Evolutionary conservation across 2,888 invertebrate species (phyloP).

Genomic region (Catocala fraxini): DNA sequence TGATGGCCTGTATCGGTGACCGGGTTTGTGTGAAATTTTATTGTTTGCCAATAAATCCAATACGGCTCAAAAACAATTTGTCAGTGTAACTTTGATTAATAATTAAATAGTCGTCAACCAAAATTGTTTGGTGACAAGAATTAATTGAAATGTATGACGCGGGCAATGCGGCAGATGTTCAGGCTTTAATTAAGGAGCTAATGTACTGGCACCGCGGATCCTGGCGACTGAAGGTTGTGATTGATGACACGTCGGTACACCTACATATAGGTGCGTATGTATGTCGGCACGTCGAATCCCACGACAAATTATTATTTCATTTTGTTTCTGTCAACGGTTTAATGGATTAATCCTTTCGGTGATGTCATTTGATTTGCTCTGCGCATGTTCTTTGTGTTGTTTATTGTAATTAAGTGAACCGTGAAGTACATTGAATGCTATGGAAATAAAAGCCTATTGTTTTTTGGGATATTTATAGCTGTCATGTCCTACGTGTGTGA

Average conservation of each 20-base stretch:
- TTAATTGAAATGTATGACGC: conserved; percentile 84
- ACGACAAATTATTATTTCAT: conserved; percentile 70
- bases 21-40: conserved; percentile 21
- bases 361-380: conserved; percentile 47
- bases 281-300: conserved; percentile 46
- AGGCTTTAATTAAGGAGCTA: conserved; percentile 84
- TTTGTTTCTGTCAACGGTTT: conserved; percentile 66
- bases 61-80: conserved; percentile 56
- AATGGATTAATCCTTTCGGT: conserved; percentile 61
- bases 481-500: too few species aligned
- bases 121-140: conserved; percentile 80
- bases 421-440: conserved; percentile 25
- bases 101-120: conserved; percentile 71
- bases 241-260: conserved; percentile 69
- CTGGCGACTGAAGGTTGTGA: conserved; percentile 70
- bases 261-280: conserved; percentile 43
- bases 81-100: conserved; percentile 62
- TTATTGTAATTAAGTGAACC: conserved; percentile 27
- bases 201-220: conserved; percentile 73
- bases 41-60: conserved; percentile 42
- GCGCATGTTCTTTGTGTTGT: conserved; percentile 27
- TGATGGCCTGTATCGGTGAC: conserved; percentile 10
- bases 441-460: conserved; percentile 19
- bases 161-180: conserved; percentile 76
- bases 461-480: too few species aligned